Base-by-base conservation (phyloP, 2,113 vertebrate genomes). In the Phalacrocorax brasilianus region DNA sequence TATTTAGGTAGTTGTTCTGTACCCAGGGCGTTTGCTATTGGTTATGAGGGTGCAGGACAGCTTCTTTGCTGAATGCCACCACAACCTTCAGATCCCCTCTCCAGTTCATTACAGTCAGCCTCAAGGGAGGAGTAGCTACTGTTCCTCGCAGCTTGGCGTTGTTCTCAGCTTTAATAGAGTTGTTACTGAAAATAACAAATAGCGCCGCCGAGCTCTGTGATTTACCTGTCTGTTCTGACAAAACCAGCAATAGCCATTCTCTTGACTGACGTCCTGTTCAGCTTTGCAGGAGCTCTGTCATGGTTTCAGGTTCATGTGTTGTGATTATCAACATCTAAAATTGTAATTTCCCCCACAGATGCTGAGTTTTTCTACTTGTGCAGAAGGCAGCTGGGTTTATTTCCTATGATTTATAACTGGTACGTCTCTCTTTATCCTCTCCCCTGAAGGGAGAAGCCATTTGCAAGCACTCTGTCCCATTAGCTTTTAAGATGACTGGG, bases 61-160 rank as follows among this genome's bases (percentile, higher is more conserved):
- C 21, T 55, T 26, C 0, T 0, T 52, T 1, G 1, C 32, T 18
- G 56, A 75, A 18, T n/a, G 19, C 14, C 20, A 5, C 9, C 8
- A 5, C 2, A 1, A 4, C 18, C 32, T 35, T 22, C 42, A 50
- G 26, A 11, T 45, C 55, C 40, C 4, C 0, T 32, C 55, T 62
- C 30, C 17, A 7, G 24, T 59, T 63, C 72, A 6, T 45, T 58
- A 16, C 20, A 26, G 40, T 38, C 52, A 91, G 8, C 33, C 40
- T 56, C 24, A n/a, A 0, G 2, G 33, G 21, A 66, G 17, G 27
- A 38, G 32, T 8, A 22, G 26, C 27, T 63, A 2, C 12, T 23
- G 59, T 11, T 27, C 24, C 8, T 65, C 58, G 11, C 6, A 38
- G 27, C 8, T 6, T 30, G 35, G 8, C 14, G n/a, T 1, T 1